Base-by-base conservation (phyloP, 2,113 vertebrate species). In the Etia nguti region DNA sequence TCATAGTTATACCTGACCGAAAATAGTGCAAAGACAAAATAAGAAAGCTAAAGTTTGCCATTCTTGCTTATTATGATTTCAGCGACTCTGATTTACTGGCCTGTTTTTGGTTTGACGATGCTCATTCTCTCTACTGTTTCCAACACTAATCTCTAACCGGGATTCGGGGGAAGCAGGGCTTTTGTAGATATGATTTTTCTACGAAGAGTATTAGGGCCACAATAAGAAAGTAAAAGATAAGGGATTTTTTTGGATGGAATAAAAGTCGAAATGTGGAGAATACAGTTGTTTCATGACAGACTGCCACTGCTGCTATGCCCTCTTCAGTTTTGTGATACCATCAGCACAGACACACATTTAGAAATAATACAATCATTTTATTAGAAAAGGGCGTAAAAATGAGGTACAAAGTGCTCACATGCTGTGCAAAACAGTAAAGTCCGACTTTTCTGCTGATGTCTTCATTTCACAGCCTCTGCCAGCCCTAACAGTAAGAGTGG, bases 341-440 rank as follows among this genome's bases (percentile, higher is more conserved):
- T 3, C 24, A 16, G 2, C 38, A 26, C 70, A 77, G 41, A 48
- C 43, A 29, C 24, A 50, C 26, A 20, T 20, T 48, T 77, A 77
- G 70, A 77, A 77, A 77, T 77, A 50, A 77, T 31, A 77, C 50
- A 26, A 75, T 31, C 70, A 31, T 12, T 77, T 77, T 77, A 77
- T 50, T 77, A 6, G 43, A 29, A 77, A 12, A 31, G 70, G 3
- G 26, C 0, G 10, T 50, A 20, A 75, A 50, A 26, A 75, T 1
- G 0, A 8, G 15, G 0, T 75, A 29, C 43, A 50, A 50, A 50
- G 70, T 50, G 26, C 24, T 77, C 70, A 50, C 70, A 50, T 18
- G 16, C 24, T 75, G 70, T 31, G 43, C 70, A 12, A 41, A 48
- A 26, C 41, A 48, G 22, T 48, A 46, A 48, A 6, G 43, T 48